These are phyloP conservation scores for Philotrypesis tridentata DNA, from an alignment of 1,140 invertebrate genomes.

Conservation along the genomic window DNA sequence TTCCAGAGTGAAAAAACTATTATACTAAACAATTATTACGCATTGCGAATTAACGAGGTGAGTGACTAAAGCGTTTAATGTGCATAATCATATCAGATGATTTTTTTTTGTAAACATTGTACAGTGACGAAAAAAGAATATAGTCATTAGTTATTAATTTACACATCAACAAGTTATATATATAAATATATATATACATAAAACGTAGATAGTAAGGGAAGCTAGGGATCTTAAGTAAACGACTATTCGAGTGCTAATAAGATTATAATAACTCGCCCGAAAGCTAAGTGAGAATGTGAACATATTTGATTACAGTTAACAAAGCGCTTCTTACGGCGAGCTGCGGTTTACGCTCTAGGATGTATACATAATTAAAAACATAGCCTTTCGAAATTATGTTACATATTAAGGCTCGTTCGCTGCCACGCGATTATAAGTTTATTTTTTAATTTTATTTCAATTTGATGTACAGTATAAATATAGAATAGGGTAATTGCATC, in stretches of 20 bases:
- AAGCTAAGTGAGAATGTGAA: constrained; percentile 49
- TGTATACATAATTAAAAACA: constrained; percentile 11
- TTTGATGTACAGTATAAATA: constrained; percentile 37
- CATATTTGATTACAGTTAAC: constrained; percentile 1
- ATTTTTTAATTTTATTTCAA: constrained; percentile 7
- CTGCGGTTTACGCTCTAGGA: constrained; percentile 1
- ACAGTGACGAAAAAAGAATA: constrained; percentile 65
- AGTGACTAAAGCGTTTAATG: constrained; percentile 55
- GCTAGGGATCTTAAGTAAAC: constrained; percentile 51
- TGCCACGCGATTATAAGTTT: constrained; percentile 2
- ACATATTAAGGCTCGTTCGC: background rate
- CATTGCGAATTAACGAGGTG: constrained; percentile 32
- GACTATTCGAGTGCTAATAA: background rate
- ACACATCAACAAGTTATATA: constrained; percentile 45
- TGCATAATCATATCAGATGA: constrained; percentile 70
- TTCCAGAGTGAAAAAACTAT: constrained; percentile 8
- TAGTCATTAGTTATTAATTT: constrained; percentile 69
- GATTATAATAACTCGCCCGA: constrained; percentile 12
- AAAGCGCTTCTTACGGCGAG: background rate
- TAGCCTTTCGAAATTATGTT: constrained; percentile 23
- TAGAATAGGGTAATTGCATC: constrained; percentile 17
- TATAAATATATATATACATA: constrained; percentile 14
- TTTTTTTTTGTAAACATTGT: constrained; percentile 69
- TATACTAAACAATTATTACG: background rate
- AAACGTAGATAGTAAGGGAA: constrained; percentile 51